Evolutionary conservation across 2,888 invertebrate genomes (phyloP), one percentile per base, ranked within the genome.

Genomic region (Sthenelais limicola): DNA sequence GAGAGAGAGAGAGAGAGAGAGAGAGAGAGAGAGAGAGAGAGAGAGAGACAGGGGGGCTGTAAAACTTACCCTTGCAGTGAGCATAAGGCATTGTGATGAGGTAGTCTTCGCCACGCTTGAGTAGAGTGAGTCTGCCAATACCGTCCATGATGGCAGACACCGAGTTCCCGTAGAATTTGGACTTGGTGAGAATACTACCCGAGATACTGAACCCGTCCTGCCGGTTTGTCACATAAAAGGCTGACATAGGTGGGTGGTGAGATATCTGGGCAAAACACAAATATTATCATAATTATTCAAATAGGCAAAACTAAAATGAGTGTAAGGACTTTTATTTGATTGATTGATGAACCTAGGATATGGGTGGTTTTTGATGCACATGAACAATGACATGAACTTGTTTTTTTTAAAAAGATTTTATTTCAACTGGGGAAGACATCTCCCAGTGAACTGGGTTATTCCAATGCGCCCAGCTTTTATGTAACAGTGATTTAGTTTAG

Each of bases 151-250:
- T 93, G 33, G 97, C 97, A 1, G 96, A 97, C 72, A 96, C 94
- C 49, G 96, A 96, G 88, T 97, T 97, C 92, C 96, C 97, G 85
- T 97, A 97, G 88, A 96, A 97, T 88, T 97, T 97, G 68, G 97
- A 97, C 84, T 95, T 93, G 28, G 97, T 96, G 78, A 97, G 90
- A 81, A 97, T 93, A 81, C 95, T 95, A 73, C 96, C 95, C 82
- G 93, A 93, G 82, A 97, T 94, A 77, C 94, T 93, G 88, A 93
- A 97, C 0, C 97, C 97, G 83, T 96, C 97, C 88, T 95, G 93
- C 56, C 97, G 92, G 86, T 97, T 97, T 7, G 96, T 94, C 32
- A 97, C 94, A 88, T 95, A 95, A 88, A 96, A 95, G 0, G 96
- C 95, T 1, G 96, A 95, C 51, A 97, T 91, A 0, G 97, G 97